Evolutionary conservation across 2,113 vertebrate genomes (phyloP), one percentile per base, ranked within the genome.

Genomic region (Microtus montanus): DNA sequence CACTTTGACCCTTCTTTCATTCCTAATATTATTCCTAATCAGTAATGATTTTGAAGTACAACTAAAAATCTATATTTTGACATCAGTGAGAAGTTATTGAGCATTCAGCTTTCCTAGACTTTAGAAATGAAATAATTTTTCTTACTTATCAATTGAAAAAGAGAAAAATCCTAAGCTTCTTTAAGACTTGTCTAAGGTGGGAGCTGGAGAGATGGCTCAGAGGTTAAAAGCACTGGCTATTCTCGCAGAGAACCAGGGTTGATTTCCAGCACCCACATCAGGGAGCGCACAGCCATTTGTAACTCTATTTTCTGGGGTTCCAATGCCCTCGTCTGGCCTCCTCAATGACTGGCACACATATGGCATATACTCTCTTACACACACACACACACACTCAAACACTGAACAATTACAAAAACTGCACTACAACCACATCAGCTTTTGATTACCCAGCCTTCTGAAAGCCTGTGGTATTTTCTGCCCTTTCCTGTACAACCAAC

Each of bases 131-230:
- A 63, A 13, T 80, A 79, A 63, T 63, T 91, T 54, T 6, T 70
- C 33, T 74, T 44, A 71, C 30, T 91, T 38, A 33, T 87, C 38
- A 68, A 28, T 54, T 74, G 35, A 47, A 64, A 75, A 75, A 61
- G 74, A 66, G 44, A 73, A 91, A 33, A 33, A 47, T 79, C 19
- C 24, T 89, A 95, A 26, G 10, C 38, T 13, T 95, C 41, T 87
- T 93, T 61, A 80, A 79, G 66, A 91, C 87, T 71, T 78, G 71
- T 68, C 8, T 93, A 52, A 93, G 70, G 38, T 54, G 44, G 28
- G 44, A 78, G 28, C 26, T 10, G 1, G 75, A 78, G 75, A 78
- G 75, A 33, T 19, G 47, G 75, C 75, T 49, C 47, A 49, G 75
- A 78, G 28, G 47, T 78, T 52, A 52, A 44, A 3, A 78, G 44